Conservation (phyloP, 2,113 vertebrate species). For the Lipotes vexillifer region DNA sequence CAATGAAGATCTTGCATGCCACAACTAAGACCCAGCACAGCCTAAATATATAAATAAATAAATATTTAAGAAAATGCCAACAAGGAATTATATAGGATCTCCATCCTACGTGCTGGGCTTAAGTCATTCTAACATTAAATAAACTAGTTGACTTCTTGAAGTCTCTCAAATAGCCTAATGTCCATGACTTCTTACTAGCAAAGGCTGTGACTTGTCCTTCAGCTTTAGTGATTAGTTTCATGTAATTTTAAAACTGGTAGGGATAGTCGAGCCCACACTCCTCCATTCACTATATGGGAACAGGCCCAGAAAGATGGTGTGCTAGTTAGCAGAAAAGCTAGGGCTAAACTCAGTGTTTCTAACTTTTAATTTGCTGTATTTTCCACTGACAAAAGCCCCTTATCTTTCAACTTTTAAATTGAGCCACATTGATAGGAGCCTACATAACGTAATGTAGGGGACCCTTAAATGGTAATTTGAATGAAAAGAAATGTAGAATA, state of each 20-base stretch:
- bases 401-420: not conserved
- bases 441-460: not conserved
- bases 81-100: not conserved
- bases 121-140: not conserved
- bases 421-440: not conserved
- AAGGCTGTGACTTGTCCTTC: not conserved
- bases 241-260: not conserved
- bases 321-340: not conserved
- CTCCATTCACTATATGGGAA: not conserved
- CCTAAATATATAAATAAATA: too few relatives aligned
- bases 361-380: not conserved
- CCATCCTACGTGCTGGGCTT: not conserved
- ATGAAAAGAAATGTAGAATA: conserved; percentile 10
- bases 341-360: not conserved
- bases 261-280: not conserved
- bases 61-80: not conserved
- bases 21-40: too few relatives aligned
- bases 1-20: too few relatives aligned
- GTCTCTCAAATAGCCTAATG: not conserved
- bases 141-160: not conserved
- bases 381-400: not conserved
- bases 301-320: not conserved
- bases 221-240: not conserved
- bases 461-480: not conserved
- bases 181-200: not conserved